Evolutionary conservation across 2,113 vertebrate genomes (phyloP).

Genomic region (Mellivora capensis): DNA sequence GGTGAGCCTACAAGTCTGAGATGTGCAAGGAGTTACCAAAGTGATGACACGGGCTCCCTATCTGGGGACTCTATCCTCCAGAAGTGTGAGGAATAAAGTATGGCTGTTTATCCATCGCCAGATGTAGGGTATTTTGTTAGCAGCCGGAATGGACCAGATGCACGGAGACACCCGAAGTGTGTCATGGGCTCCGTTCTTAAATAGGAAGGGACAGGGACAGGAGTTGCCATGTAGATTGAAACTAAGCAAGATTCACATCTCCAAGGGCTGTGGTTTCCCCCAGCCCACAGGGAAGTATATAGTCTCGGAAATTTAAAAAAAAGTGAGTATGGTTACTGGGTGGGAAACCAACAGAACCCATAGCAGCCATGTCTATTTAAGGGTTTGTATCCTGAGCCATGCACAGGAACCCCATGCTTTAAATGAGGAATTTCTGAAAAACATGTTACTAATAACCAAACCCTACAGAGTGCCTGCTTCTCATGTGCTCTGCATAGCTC

Average conservation of each 20-base stretch:
- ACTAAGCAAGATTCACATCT: neutral
- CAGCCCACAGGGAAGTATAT: neutral
- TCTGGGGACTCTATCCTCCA: neutral
- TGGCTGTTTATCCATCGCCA: neutral
- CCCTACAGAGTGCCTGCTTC: accelerated
- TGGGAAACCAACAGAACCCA: neutral
- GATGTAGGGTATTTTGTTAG: neutral
- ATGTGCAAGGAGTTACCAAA: neutral
- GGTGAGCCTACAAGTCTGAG: neutral
- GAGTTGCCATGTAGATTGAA: accelerated
- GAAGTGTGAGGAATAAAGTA: no score
- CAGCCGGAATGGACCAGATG: neutral
- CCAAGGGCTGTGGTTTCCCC: neutral
- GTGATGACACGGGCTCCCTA: neutral
- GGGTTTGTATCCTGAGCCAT: accelerated
- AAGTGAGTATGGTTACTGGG: neutral
- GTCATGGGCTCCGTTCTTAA: neutral
- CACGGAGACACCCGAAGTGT: neutral
- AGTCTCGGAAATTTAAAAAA: neutral
- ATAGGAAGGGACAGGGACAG: accelerated
- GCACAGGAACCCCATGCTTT: no score
- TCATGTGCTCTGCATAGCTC: accelerated
- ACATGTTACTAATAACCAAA: neutral
- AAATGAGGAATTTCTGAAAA: neutral
- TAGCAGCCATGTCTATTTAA: neutral